Evolutionary conservation across 2,797 vertebrate genomes (phyloP).

Genomic region (Malurus leucopterus): DNA sequence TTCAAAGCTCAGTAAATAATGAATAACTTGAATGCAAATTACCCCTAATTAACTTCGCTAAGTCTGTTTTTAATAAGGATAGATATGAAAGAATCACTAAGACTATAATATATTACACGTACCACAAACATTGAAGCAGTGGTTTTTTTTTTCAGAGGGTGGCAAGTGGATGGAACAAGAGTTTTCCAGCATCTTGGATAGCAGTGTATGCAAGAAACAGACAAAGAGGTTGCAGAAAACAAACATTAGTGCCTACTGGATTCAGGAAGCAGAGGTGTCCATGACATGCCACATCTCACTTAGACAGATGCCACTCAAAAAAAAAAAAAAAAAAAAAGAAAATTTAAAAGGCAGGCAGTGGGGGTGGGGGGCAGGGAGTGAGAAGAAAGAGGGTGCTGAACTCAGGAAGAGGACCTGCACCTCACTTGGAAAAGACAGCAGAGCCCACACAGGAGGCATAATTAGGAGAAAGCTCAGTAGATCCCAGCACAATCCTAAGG

Average conservation of each 20-base stretch:
- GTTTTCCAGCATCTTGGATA: background rate
- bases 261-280: background rate
- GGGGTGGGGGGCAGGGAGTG: fast-evolving
- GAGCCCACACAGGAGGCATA: background rate
- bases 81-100: constrained; percentile 51
- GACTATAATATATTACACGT: background rate
- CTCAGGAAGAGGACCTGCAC: background rate
- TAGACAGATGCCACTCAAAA: background rate
- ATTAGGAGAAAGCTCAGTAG: background rate
- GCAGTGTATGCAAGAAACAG: background rate
- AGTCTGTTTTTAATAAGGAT: constrained; percentile 46
- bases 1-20: constrained; percentile 66
- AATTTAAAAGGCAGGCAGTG: too few species aligned
- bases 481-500: background rate
- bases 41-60: constrained; percentile 51
- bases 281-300: background rate
- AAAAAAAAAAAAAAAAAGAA: too few species aligned
- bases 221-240: background rate
- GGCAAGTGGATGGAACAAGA: background rate
- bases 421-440: background rate
- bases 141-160: background rate
- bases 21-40: constrained; percentile 59
- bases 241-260: background rate
- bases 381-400: background rate
- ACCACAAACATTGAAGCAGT: constrained; percentile 17